Conservation (phyloP, 2,888 invertebrate genomes). For the Polymixis flavicincta region DNA sequence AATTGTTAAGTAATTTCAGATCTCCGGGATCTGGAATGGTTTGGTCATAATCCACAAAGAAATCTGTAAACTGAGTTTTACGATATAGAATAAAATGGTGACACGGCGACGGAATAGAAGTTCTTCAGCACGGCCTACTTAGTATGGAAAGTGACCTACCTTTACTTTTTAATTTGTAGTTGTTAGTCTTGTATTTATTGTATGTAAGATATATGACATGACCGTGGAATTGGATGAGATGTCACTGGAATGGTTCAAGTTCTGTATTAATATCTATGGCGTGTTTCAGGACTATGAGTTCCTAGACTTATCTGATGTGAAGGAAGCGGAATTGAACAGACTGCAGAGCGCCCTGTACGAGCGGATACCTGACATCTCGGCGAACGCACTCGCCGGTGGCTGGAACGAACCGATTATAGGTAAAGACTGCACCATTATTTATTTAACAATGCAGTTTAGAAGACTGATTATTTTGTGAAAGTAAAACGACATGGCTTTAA, state of each 20-base stretch:
- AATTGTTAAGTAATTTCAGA: conserved; percentile 56
- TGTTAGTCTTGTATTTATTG: conserved; percentile 49
- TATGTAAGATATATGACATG: conserved; percentile 46
- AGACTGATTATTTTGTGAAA: neutral
- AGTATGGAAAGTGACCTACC: conserved; percentile 63
- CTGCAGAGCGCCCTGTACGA: conserved; percentile 91
- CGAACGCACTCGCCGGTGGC: conserved; percentile 76
- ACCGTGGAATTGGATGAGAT: conserved; percentile 42
- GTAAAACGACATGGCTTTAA: neutral
- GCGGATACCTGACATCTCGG: conserved; percentile 76
- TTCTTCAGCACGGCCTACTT: conserved; percentile 57
- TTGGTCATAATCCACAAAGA: conserved; percentile 33
- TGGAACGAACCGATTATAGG: conserved; percentile 84
- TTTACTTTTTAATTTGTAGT: conserved; percentile 60
- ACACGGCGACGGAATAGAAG: conserved; percentile 55
- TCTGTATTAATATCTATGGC: conserved; percentile 74
- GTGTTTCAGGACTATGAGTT: conserved; percentile 92
- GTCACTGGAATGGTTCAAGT: conserved; percentile 36
- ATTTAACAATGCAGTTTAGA: neutral
- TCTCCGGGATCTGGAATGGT: conserved; percentile 38
- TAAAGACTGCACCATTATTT: conserved; percentile 61
- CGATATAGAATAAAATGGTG: conserved; percentile 48
- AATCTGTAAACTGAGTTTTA: conserved; percentile 48
- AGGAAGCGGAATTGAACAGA: conserved; percentile 92
- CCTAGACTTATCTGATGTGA: conserved; percentile 94